Conservation (phyloP, 2,797 vertebrate species). For the Setipinna tenuifilis region DNA sequence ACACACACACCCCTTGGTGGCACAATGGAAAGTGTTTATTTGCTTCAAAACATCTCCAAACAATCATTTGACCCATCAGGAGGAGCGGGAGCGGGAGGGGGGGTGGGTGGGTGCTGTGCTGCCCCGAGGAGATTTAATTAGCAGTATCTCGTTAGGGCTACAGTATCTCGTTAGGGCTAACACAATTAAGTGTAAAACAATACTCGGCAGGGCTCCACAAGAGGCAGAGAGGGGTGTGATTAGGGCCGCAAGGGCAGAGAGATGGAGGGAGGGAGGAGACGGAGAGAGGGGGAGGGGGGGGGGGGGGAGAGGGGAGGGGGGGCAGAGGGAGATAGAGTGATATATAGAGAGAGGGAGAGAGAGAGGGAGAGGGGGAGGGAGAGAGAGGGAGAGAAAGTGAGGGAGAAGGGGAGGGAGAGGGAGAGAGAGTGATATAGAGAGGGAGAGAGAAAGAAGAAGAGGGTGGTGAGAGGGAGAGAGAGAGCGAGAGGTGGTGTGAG, state of each 20-base stretch:
- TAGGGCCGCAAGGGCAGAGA: conserved; percentile 81
- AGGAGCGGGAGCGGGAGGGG: conserved; percentile 61
- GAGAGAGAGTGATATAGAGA: neutral
- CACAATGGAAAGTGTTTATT: conserved; percentile 83
- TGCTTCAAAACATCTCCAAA: conserved; percentile 80
- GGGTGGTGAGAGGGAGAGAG: conserved; percentile 35
- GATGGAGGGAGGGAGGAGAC: conserved; percentile 35
- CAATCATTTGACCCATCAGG: conserved; percentile 81
- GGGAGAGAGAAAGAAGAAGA: conserved; percentile 7
- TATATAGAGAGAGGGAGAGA: neutral
- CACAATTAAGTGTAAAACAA: conserved; percentile 98
- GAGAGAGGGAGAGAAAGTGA: neutral
- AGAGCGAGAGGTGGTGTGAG: neutral
- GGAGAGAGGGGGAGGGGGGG: neutral
- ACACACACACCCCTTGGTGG: conserved; percentile 49
- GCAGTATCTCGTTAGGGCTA: conserved; percentile 97
- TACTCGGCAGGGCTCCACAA: conserved; percentile 85
- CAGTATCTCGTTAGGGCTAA: conserved; percentile 98
- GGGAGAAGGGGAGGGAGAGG: neutral
- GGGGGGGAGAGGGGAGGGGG: neutral
- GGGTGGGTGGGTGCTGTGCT: conserved; percentile 68
- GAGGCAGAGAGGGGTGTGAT: conserved; percentile 73
- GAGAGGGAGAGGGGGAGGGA: neutral
- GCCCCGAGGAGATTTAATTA: conserved; percentile 98
- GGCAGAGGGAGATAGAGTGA: neutral